Evolutionary conservation across 2,888 invertebrate species (phyloP), one percentile per base, ranked within the genome.

Genomic region (Drosophila bunnanda): DNA sequence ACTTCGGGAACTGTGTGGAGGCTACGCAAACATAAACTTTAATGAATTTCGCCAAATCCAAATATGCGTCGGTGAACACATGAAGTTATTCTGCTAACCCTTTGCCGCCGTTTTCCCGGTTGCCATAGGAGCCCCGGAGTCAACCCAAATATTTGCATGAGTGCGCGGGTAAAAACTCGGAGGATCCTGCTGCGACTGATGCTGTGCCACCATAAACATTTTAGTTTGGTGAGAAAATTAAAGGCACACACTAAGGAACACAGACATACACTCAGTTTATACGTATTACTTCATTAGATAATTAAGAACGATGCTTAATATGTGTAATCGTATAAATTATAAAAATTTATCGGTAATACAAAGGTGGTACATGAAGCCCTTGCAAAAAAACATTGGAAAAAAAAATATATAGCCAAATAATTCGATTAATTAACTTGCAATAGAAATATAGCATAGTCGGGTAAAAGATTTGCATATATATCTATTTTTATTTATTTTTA

Each of bases 141-240:
- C 52, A 59, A 56, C 57, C 69, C 76, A 85, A 89, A 89, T 88
- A 88, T 89, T 82, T 85, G 88, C 88, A 89, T 79, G 82, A 75
- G 61, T 77, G 82, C 80, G 71, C 44, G 55, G 56, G 50, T 55
- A 75, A 38, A 38, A 43, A 43, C 39, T 67, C 41, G 53, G 55
- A 86, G 78, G 75, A 73, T 43, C 66, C 67, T 36, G 43, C 32
- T 58, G 68, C 59, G 69, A 46, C 46, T 30, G 46, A 46, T 46
- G 46, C 46, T 30, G 28, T 10, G 28, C 28, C 76, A 56, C 69
- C 54, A 75, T 76, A 86, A 66, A 88, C 82, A 88, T 89, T 85
- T 88, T 88, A 85, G 89, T 88, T 85, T 82, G 83, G 86, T 67
- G 86, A 85, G 84, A 89, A 88, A 85, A 85, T 89, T 88, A 85